Percentiles rank a stretch among this genome's conserved stretches.
Conservation (phyloP, 2,113 vertebrate species). For the Oreotragus oreotragus region DNA sequence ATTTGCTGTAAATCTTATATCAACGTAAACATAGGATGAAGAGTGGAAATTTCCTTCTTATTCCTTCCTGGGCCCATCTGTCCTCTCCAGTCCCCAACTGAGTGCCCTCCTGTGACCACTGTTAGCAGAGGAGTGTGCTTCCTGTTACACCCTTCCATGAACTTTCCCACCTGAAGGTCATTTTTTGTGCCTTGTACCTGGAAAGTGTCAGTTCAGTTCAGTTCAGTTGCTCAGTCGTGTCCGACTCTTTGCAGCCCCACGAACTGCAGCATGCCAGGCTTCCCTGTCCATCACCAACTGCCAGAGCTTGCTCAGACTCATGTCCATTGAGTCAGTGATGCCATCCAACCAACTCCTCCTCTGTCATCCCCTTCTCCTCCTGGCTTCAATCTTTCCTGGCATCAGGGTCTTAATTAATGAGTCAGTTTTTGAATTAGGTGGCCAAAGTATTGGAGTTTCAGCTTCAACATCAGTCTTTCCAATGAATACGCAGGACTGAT, state of each 20-base stretch:
- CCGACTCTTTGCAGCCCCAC: not conserved
- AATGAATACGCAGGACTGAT: too few relatives aligned
- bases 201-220: not conserved
- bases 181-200: not conserved
- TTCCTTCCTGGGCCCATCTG: not conserved
- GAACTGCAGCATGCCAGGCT: not conserved
- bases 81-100: accelerated
- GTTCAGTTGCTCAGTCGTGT: not conserved
- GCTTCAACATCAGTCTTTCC: too few relatives aligned
- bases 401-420: too few relatives aligned
- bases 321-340: too few relatives aligned
- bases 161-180: not conserved
- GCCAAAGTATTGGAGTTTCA: too few relatives aligned
- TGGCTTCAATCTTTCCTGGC: too few relatives aligned
- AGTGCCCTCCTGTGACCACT: not conserved
- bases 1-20: not conserved
- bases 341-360: too few relatives aligned
- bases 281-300: too few relatives aligned
- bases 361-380: too few relatives aligned
- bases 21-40: not conserved
- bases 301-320: too few relatives aligned
- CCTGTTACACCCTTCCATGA: not conserved
- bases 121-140: not conserved
- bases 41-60: not conserved
- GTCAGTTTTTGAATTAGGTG: too few relatives aligned